A percentile compares a stretch with the other conserved stretches of the same genome.
Evolutionary conservation across 2,113 vertebrate genomes (phyloP).

Genomic region (Phrynosoma blainvillii): DNA sequence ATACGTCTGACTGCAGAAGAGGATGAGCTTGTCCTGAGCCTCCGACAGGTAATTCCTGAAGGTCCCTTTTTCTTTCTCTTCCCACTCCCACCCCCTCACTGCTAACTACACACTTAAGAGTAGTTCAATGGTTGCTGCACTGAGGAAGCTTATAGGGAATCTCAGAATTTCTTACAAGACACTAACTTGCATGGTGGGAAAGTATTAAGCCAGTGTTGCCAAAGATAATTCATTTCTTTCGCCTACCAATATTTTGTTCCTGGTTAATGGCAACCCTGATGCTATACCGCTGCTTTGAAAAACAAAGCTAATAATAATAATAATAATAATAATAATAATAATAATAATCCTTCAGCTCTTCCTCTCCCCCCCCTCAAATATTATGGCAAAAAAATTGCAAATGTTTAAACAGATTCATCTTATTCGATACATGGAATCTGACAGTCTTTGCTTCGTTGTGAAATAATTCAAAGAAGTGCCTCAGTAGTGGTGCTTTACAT

Average conservation of each 20-base stretch:
- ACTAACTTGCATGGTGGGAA: not conserved
- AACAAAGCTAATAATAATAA: not conserved
- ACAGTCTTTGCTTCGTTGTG: not conserved
- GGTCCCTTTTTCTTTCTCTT: not conserved
- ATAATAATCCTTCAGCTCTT: not conserved
- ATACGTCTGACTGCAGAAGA: constrained; percentile 81
- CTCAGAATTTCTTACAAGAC: not conserved
- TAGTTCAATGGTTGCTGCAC: not conserved
- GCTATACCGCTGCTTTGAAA: not conserved
- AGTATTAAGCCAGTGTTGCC: too few species aligned
- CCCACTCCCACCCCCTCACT: too few species aligned
- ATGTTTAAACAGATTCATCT: not conserved
- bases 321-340: not conserved
- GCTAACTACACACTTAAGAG: too few species aligned
- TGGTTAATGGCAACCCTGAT: not conserved
- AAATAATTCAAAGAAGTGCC: not conserved
- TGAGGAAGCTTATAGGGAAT: not conserved
- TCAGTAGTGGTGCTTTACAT: not conserved
- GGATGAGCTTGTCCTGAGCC: constrained; percentile 85
- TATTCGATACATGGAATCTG: not conserved
- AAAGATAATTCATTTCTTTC: not conserved
- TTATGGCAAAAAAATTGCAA: not conserved
- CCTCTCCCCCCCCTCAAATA: not conserved
- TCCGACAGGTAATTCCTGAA: constrained; percentile 85
- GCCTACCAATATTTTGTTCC: not conserved